Evolutionary conservation across 2,888 invertebrate species (phyloP).

Genomic region (Dicroscelio sp.): DNA sequence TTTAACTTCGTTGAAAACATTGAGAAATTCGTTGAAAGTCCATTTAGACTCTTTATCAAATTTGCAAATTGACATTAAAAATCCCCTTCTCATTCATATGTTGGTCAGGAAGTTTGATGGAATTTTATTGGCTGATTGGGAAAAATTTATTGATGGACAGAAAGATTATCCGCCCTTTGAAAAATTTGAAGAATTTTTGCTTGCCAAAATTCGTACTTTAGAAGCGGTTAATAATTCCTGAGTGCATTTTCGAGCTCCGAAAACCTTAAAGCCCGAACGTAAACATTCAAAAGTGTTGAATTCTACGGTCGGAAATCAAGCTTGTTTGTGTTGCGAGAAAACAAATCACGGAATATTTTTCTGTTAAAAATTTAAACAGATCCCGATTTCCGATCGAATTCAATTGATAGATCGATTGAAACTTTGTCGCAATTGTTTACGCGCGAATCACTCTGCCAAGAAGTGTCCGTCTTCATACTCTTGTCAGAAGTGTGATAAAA

Average conservation of each 20-base stretch:
- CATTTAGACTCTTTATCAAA: too few relatives aligned
- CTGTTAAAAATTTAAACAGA: neutral
- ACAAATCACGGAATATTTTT: neutral
- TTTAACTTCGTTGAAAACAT: too few relatives aligned
- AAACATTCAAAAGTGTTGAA: neutral
- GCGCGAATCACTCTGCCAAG: neutral
- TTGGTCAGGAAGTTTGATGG: constrained; percentile 4
- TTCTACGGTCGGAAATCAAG: neutral
- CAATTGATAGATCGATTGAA: neutral
- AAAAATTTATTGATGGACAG: neutral
- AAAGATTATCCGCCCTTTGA: neutral
- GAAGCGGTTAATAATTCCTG: neutral
- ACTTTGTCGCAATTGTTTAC: neutral
- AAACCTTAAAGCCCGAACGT: neutral
- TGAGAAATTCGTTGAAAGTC: too few relatives aligned
- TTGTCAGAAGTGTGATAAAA: neutral
- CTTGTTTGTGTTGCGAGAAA: neutral
- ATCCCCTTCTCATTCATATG: neutral
- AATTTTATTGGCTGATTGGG: neutral
- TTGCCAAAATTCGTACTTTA: neutral
- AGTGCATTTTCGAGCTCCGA: neutral
- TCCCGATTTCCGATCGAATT: neutral
- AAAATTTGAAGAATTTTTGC: neutral
- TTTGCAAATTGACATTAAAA: neutral
- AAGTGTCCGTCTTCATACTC: neutral